A percentile compares a stretch with the other conserved stretches of the same genome.
Evolutionary conservation across 2,888 invertebrate species (phyloP).

Genomic region (Ecliptopera silaceata): DNA sequence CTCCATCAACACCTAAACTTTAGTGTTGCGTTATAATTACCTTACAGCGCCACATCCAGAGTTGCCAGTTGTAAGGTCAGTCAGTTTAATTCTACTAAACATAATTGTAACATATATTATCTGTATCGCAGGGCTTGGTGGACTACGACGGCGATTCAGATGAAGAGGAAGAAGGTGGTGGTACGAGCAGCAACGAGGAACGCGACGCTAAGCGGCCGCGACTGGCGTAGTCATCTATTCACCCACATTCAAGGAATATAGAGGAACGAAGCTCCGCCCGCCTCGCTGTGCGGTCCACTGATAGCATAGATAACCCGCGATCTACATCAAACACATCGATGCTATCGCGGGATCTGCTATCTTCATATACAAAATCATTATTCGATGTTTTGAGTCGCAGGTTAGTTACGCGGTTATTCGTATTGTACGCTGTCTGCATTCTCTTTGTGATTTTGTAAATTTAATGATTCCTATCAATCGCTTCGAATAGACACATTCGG

Average conservation of each 20-base stretch:
- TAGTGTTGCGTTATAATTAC: too few relatives aligned
- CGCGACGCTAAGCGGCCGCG: constrained; percentile 89
- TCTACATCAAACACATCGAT: constrained; percentile 4
- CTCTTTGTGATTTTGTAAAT: background rate
- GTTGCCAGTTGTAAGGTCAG: too few relatives aligned
- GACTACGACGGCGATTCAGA: constrained; percentile 99
- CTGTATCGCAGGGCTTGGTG: constrained; percentile 89
- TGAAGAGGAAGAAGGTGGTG: constrained; percentile 90
- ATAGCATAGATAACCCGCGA: constrained; percentile 26
- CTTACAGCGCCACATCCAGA: too few relatives aligned
- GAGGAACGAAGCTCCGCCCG: constrained; percentile 48
- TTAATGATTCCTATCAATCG: background rate
- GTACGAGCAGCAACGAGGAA: constrained; percentile 54
- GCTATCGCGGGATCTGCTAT: constrained; percentile 3
- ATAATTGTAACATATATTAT: background rate
- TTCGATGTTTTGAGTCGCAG: background rate
- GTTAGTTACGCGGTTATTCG: background rate
- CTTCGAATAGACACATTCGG: background rate
- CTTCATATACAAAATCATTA: background rate
- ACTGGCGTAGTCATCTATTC: constrained; percentile 86
- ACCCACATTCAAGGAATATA: constrained; percentile 68
- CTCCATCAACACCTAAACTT: too few relatives aligned
- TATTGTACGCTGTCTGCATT: background rate
- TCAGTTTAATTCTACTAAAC: background rate
- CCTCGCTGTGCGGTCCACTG: constrained; percentile 59